Base-by-base conservation (phyloP, 2,888 invertebrate species). In the Amphipyra tragopoginis region DNA sequence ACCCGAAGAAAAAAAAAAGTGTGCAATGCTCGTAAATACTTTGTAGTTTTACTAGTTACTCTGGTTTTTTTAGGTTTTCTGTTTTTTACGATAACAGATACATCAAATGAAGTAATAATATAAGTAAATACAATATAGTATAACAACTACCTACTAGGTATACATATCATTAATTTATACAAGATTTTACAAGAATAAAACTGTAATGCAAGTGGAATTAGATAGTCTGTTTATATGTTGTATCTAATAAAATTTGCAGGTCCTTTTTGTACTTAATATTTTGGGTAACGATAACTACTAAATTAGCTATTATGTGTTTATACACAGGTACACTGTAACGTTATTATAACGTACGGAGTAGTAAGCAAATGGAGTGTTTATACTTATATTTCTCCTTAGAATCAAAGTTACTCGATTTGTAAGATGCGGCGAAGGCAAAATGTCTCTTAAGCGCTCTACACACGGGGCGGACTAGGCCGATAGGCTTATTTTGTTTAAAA, bases 181-280 rank as follows among this genome's bases (percentile, higher is more conserved):
- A 73, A 57, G 36, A 62, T 57, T 71, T 68, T 58, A 58, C 67
- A 64, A 56, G 65, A 73, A 72, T 65, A 63, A 73, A 59, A 63
- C 63, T 64, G 60, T 72, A 72, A 69, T 64, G 56, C 57, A 72
- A 69, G 69, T 73, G 75, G 64, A 71, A 76, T 72, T 59, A 69
- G 69, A 71, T 66, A 72, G 47, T 73, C 69, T 3, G 21, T 57
- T 57, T 52, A 67, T 72, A 68, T 77, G 69, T 72, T 43, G 51
- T 49, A 56, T 45, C 42, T 73, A 80, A 77, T 79, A 75, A 63
- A 71, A 67, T 76, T 74, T 79, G 34, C 64, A 72, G 76, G 72
- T 77, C 75, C 58, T 65, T 75, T 84, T 84, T 84, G 84, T 84
- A 84, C 83, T 83, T 82, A 69, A 75, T 72, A 77, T 74, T 82